Percentiles rank a stretch among this genome's conserved stretches.
These are phyloP conservation scores for Norana najaformis DNA, from an alignment of 2,888 invertebrate species.

Conservation along the genomic window DNA sequence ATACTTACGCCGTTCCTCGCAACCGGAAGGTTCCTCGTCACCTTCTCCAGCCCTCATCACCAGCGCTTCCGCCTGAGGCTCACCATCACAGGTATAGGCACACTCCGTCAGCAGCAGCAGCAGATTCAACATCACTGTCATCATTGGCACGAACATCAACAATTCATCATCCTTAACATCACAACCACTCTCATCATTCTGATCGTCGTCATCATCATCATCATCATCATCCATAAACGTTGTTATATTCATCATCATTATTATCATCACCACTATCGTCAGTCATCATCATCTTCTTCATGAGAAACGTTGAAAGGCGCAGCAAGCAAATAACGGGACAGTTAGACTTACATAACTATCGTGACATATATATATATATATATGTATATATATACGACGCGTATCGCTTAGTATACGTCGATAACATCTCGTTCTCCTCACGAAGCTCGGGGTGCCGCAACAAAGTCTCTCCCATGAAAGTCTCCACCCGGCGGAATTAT, in stretches of 20 bases:
- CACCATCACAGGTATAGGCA: neutral
- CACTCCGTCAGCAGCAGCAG: neutral
- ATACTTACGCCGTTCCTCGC: conserved; percentile 34
- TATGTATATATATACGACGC: too few species aligned
- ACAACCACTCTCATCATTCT: neutral
- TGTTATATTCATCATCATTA: neutral
- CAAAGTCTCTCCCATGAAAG: too few species aligned
- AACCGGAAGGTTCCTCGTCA: conserved; percentile 32
- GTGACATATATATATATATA: too few species aligned
- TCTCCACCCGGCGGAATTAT: too few species aligned
- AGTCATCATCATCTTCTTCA: too few species aligned
- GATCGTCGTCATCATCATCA: neutral
- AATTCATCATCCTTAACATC: neutral
- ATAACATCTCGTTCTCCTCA: neutral
- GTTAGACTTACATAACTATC: neutral
- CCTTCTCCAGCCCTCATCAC: conserved; percentile 16
- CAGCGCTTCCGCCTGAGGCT: neutral
- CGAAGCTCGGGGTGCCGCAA: too few species aligned
- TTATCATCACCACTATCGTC: neutral
- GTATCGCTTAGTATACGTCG: neutral
- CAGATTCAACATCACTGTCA: neutral
- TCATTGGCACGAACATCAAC: neutral
- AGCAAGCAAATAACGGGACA: too few species aligned
- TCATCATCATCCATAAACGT: neutral
- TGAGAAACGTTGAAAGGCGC: too few species aligned